Evolutionary conservation across 2,113 vertebrate species (phyloP).

Genomic region (Bothrops jararaca): DNA sequence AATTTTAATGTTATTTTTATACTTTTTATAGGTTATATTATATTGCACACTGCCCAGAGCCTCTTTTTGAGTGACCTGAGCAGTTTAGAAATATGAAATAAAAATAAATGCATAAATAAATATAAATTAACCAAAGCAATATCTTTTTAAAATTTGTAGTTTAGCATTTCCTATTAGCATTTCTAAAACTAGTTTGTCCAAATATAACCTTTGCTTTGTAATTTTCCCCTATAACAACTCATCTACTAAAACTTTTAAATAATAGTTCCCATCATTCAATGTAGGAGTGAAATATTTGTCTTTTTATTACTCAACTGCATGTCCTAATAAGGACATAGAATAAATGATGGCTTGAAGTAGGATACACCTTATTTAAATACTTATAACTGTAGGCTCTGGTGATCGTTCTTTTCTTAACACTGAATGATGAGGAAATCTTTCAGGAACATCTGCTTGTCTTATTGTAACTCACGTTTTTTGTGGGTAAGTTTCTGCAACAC

Average conservation of each 20-base stretch:
- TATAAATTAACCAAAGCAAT: background rate
- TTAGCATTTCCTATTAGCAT: background rate
- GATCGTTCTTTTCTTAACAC: constrained; percentile 31
- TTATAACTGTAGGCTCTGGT: constrained; percentile 39
- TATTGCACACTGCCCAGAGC: background rate
- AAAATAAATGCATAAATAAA: background rate
- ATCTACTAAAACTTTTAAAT: background rate
- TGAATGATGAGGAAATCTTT: constrained; percentile 22
- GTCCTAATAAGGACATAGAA: background rate
- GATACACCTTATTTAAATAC: constrained; percentile 27
- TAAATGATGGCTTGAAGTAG: rapidly evolving
- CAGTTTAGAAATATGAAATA: background rate
- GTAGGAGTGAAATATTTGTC: background rate
- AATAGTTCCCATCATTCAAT: background rate
- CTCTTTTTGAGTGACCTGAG: background rate
- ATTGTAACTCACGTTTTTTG: constrained; percentile 20
- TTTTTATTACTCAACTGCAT: background rate
- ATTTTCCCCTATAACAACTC: background rate
- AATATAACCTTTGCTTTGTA: background rate
- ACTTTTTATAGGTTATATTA: background rate
- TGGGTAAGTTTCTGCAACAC: constrained; percentile 33
- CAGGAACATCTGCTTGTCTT: constrained; percentile 34
- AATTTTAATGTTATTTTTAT: background rate
- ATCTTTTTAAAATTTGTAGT: background rate
- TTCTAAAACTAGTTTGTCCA: background rate